phyloP scores from a whole-genome alignment of 2,797 vertebrate species.

The Mallotus villosus region DNA sequence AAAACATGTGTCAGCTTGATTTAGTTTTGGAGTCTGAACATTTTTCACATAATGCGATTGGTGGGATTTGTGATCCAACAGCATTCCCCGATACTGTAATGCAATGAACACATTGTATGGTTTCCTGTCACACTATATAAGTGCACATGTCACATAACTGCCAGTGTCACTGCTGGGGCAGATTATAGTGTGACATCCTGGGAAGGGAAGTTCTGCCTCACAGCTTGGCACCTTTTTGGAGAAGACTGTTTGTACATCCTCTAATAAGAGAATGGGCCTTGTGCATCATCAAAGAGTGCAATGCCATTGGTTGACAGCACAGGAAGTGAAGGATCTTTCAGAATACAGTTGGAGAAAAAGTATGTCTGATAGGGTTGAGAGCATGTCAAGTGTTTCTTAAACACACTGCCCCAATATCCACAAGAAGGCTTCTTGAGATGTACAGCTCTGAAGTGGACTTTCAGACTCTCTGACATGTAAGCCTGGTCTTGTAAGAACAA shows the following conservation, averaged over 20 bases:
- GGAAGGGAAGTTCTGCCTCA: slow-evolving; percentile 28
- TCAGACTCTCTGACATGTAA: not conserved
- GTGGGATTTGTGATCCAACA: slow-evolving; percentile 17
- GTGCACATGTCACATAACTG: not conserved
- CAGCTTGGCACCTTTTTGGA: slow-evolving; percentile 18
- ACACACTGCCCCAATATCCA: not conserved
- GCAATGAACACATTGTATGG: slow-evolving; percentile 24
- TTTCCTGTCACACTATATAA: not conserved
- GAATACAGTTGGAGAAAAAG: not conserved
- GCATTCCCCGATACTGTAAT: slow-evolving; percentile 9
- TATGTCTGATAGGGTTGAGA: not conserved
- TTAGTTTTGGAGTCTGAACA: not conserved
- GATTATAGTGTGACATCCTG: slow-evolving; percentile 22
- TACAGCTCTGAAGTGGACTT: slow-evolving; percentile 2
- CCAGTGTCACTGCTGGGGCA: slow-evolving; percentile 21
- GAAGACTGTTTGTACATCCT: no score
- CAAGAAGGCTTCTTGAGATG: not conserved
- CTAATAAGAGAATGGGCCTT: not conserved
- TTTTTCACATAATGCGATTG: slow-evolving; percentile 3
- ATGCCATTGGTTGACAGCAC: not conserved
- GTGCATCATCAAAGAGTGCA: no score
- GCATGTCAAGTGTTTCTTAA: not conserved
- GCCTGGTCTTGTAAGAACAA: not conserved
- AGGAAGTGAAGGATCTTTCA: not conserved
- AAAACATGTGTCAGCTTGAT: slow-evolving; percentile 1